A percentile compares a stretch with the other conserved stretches of the same genome.
Conservation (phyloP, 2,888 invertebrate genomes). For the Mongoloraphidia duomilia region DNA sequence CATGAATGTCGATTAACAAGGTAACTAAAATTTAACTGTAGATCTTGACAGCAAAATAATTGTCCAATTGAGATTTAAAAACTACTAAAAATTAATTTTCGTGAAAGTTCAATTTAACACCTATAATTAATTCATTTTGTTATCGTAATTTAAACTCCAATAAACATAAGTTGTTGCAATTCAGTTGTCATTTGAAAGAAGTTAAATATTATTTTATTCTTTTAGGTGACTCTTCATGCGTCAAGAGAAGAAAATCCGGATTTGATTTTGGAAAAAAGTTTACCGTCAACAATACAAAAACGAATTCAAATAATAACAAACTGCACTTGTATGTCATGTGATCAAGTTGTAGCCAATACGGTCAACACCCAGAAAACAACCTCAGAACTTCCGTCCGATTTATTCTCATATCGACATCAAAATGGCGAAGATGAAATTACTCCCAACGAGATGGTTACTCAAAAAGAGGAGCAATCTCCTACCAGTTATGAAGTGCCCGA, state of each 20-base stretch:
- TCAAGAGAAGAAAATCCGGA: constrained; percentile 35
- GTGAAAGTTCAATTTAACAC: no score
- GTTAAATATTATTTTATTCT: constrained; percentile 1
- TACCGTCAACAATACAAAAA: constrained; percentile 37
- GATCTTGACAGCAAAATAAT: no score
- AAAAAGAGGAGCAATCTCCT: constrained; percentile 8
- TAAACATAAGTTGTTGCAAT: no score
- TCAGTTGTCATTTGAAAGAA: no score
- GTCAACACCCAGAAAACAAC: constrained; percentile 32
- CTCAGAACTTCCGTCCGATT: constrained; percentile 28
- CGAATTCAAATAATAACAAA: constrained; percentile 50
- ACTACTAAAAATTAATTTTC: no score
- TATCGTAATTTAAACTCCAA: no score
- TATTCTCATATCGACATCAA: constrained; percentile 25
- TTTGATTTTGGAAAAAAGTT: constrained; percentile 10
- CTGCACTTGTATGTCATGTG: constrained; percentile 48
- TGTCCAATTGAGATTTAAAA: no score
- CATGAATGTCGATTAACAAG: no score
- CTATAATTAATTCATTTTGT: no score
- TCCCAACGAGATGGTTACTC: constrained; percentile 14
- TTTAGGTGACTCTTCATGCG: constrained; percentile 39
- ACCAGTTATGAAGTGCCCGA: constrained; percentile 23
- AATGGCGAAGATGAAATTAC: constrained; percentile 10
- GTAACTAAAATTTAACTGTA: no score
- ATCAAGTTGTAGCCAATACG: constrained; percentile 28